Base-by-base conservation (phyloP, 2,113 vertebrate species). In the Brachyhypopomus gauderio region DNA sequence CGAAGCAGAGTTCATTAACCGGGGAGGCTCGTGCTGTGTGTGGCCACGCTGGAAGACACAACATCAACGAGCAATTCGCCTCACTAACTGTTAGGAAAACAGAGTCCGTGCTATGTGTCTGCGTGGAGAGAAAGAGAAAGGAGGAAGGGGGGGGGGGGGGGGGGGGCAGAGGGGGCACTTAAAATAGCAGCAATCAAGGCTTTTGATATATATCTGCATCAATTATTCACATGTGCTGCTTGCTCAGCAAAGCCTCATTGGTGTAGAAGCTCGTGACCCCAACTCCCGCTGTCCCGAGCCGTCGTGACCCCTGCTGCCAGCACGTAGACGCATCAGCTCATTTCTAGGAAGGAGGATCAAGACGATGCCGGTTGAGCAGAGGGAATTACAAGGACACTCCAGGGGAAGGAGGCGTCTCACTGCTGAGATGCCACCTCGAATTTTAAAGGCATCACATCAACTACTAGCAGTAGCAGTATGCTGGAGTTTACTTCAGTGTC, bases 161-260 rank as follows among this genome's bases (percentile, higher is more conserved):
- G 78, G 45, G 63, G 52, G n/a, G 9, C 45, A 19, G 62, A 64
- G 22, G 48, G 38, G 12, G 55, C 48, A 74, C 20, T 36, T 12
- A 75, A 82, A 78, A 78, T 84, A 66, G 25, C 80, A 70, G 70
- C 45, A 78, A 67, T 78, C 72, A 27, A 48, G 48, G 56, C 52
- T 74, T 74, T 82, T 78, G 23, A 69, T 41, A 73, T 30, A 22
- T 56, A 72, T 78, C 75, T 76, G 66, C 59, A 81, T 75, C 23
- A 71, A 71, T 80, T 78, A 82, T 79, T 45, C 52, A 72, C 71
- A 59, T 34, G 34, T 55, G 75, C 62, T 78, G 75, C 75, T 67
- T 77, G 25, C 79, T 79, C 66, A 84, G 59, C 63, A 64, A 11
- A 55, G 48, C 12, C 34, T 30, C 11, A 36, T 36, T 56, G 11